Evolutionary conservation across 2,113 vertebrate genomes (phyloP), one percentile per base, ranked within the genome.

Genomic region (Heloderma charlesbogerti): DNA sequence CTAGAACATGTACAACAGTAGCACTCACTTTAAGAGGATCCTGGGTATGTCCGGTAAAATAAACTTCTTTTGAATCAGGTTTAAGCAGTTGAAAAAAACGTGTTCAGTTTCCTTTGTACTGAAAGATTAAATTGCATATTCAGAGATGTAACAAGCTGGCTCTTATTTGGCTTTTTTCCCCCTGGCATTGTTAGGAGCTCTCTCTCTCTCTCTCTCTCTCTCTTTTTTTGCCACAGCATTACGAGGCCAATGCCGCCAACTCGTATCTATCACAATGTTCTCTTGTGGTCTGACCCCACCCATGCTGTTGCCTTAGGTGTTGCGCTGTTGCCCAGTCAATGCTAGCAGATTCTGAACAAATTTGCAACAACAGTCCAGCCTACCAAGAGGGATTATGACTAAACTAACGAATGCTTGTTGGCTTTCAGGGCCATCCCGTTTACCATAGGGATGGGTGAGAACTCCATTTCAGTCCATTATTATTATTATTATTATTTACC

Each of bases 331-430:
- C 91, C 95, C 92, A 77, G 95, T 94, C 91, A 94, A 94, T 94
- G 95, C 91, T 92, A 95, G 92, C 94, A 96, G 95, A 95, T 95
- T 96, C 94, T 93, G 93, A 92, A 94, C 88, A 96, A 95, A 94
- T 95, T 95, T 93, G 92, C 96, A 96, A 91, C 95, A 96, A 93
- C 92, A 72, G 34, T 93, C 92, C 93, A 95, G 94, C 93, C 94
- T 95, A 96, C 91, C 94, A 95, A 95, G 94, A 89, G 94, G 54
- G 94, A 94, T 93, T 93, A 94, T 94, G 95, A 95, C 88, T 95
- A 93, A 91, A 88, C 93, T 94, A 95, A 94, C 92, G 89, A 91
- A 84, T 90, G 94, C 86, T 95, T 97, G 96, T 96, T 94, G 85
- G 87, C 90, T 93, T 89, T 93, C 91, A 94, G 88, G 75, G 91